Evolutionary conservation across 2,888 invertebrate genomes (phyloP).

Genomic region (Volucella zonaria): DNA sequence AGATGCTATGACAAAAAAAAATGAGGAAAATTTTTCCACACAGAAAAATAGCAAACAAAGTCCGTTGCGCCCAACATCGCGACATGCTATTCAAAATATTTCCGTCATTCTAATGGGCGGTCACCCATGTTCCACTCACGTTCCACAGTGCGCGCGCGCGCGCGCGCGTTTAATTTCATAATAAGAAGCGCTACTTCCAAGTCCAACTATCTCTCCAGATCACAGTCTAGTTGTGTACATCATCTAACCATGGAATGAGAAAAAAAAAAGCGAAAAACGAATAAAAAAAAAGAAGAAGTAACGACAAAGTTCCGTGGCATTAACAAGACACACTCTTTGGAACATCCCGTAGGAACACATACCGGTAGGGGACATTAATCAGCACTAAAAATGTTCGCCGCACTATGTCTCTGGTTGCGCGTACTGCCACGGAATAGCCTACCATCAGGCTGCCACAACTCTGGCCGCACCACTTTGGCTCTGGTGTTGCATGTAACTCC

Average conservation of each 20-base stretch:
- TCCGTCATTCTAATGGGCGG: constrained; percentile 74
- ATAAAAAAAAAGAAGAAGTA: not conserved
- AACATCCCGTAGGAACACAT: constrained; percentile 59
- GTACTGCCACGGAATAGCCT: too few relatives aligned
- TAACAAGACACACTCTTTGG: constrained; percentile 48
- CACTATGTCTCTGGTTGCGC: constrained; percentile 11
- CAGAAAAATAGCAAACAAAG: constrained; percentile 38
- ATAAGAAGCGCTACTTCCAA: constrained; percentile 62
- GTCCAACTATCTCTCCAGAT: constrained; percentile 27
- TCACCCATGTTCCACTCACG: constrained; percentile 72
- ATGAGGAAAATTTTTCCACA: not conserved
- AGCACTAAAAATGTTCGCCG: constrained; percentile 64
- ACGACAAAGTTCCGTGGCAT: not conserved
- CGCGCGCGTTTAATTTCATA: constrained; percentile 64
- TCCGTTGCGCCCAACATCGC: constrained; percentile 41
- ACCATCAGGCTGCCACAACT: too few relatives aligned
- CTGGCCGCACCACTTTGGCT: constrained; percentile 10
- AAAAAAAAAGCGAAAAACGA: constrained; percentile 4
- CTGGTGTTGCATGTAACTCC: constrained; percentile 51
- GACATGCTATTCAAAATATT: constrained; percentile 72
- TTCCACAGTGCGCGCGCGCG: constrained; percentile 18
- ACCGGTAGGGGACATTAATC: constrained; percentile 67
- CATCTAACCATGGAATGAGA: constrained; percentile 50
- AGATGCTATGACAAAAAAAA: not conserved
- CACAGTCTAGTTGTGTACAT: constrained; percentile 66